Evolutionary conservation across 2,797 vertebrate genomes (phyloP).

Genomic region (Arrhamphus sclerolepis): DNA sequence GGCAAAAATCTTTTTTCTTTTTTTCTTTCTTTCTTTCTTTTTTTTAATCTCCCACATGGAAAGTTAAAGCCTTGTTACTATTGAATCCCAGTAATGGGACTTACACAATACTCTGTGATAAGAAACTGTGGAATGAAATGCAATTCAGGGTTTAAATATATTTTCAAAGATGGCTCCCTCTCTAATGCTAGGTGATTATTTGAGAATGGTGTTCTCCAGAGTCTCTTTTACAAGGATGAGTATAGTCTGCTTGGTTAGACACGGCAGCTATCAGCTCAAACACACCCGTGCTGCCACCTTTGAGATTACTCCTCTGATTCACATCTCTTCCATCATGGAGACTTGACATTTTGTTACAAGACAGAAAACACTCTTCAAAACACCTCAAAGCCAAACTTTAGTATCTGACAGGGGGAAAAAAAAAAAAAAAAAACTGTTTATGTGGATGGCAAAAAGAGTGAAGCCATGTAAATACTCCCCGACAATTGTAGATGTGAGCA

Average conservation of each 20-base stretch:
- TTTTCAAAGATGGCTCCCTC: constrained; percentile 43
- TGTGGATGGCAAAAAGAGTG: constrained; percentile 32
- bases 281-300: constrained; percentile 57
- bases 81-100: constrained; percentile 29
- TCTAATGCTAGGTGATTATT: constrained; percentile 59
- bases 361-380: constrained; percentile 71
- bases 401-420: constrained; percentile 23
- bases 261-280: constrained; percentile 65
- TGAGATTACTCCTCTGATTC: constrained; percentile 72
- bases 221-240: constrained; percentile 47
- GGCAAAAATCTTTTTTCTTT: constrained; percentile 50
- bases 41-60: too few species aligned
- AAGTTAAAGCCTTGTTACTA: constrained; percentile 28
- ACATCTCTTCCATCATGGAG: constrained; percentile 61
- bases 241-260: constrained; percentile 50
- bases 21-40: neutral
- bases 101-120: constrained; percentile 25
- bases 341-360: constrained; percentile 78
- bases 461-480: constrained; percentile 32
- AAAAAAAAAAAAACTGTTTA: constrained; percentile 25
- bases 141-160: constrained; percentile 54
- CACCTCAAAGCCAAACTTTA: constrained; percentile 59
- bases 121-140: constrained; percentile 42
- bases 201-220: constrained; percentile 49
- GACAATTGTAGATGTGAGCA: constrained; percentile 24